phyloP scores from a whole-genome alignment of 2,797 vertebrate genomes.

The Alcedo atthis region DNA sequence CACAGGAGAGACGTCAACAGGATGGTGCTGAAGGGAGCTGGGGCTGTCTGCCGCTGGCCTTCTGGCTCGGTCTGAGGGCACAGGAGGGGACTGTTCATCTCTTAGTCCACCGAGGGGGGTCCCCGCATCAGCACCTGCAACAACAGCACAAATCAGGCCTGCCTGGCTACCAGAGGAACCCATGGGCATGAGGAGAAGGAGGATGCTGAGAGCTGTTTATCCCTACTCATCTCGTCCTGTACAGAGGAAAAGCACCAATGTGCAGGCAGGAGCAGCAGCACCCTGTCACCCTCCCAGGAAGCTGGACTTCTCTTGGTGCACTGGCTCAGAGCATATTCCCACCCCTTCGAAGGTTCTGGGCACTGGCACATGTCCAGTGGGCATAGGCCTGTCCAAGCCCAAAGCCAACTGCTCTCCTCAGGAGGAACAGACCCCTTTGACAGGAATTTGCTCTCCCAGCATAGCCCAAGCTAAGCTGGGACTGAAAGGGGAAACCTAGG shows the following conservation, averaged over 20 bases:
- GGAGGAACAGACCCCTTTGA: neutral
- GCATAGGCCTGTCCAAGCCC: neutral
- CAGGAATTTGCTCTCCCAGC: neutral
- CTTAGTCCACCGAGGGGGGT: constrained; percentile 45
- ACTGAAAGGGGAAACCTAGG: neutral
- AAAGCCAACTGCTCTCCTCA: neutral
- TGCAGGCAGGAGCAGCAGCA: neutral
- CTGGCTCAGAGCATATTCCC: neutral
- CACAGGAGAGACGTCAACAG: constrained; percentile 77
- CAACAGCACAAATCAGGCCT: neutral
- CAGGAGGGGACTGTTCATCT: neutral
- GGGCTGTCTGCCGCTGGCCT: neutral
- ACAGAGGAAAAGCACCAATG: fast-evolving
- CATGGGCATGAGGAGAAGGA: fast-evolving
- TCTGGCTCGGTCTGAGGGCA: neutral
- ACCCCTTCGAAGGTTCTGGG: neutral
- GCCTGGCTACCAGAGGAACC: neutral
- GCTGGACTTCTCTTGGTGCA: neutral
- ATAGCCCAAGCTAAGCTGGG: fast-evolving
- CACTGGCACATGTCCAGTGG: fast-evolving
- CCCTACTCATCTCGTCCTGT: neutral
- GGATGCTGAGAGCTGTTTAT: neutral
- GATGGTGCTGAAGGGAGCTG: neutral
- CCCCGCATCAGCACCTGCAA: constrained; percentile 67
- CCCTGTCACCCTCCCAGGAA: neutral